phyloP scores from a whole-genome alignment of 1,140 invertebrate species.

The Cataglyphis hispanica region DNA sequence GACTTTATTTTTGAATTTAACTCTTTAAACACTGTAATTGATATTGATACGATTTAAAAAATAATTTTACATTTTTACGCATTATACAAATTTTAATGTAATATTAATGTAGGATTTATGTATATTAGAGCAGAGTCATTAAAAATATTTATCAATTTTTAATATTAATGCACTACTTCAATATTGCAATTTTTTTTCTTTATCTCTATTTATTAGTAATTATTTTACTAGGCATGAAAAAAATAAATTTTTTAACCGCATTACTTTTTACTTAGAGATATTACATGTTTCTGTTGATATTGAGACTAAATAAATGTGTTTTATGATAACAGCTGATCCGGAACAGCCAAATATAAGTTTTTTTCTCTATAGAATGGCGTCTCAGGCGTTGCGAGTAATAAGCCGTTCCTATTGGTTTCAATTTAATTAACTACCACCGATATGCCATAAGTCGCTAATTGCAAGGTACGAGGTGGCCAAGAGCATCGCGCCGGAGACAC shows the following conservation, averaged over 20 bases:
- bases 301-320: background rate
- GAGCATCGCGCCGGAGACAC: constrained; percentile 62
- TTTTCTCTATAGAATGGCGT: constrained; percentile 53
- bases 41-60: background rate
- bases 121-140: background rate
- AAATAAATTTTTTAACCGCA: background rate
- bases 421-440: constrained; percentile 83
- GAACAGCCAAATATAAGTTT: constrained; percentile 3
- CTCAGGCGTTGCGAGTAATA: constrained; percentile 78
- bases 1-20: background rate
- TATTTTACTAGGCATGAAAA: background rate
- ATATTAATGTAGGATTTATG: background rate
- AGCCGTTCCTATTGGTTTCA: constrained; percentile 77
- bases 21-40: background rate
- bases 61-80: background rate
- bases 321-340: background rate
- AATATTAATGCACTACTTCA: background rate
- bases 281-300: background rate
- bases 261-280: background rate
- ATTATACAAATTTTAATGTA: background rate
- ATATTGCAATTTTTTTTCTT: constrained; percentile 19
- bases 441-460: constrained; percentile 83
- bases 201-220: background rate
- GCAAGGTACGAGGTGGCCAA: constrained; percentile 75
- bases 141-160: background rate